These are phyloP conservation scores for Diplodus sargus DNA, from an alignment of 2,797 vertebrate species.

Conservation along the genomic window DNA sequence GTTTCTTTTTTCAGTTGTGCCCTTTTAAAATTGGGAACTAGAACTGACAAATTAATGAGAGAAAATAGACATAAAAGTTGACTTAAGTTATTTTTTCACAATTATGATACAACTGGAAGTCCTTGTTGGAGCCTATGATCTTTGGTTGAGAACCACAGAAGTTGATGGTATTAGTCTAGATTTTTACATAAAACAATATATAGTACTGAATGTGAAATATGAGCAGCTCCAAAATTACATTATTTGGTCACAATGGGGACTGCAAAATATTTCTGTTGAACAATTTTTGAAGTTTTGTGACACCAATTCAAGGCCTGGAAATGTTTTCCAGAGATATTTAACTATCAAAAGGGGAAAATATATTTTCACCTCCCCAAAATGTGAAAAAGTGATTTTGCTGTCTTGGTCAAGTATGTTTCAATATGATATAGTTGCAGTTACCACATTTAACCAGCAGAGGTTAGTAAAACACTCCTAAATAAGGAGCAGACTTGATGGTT, in stretches of 20 bases:
- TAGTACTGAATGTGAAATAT: neutral
- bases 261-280: neutral
- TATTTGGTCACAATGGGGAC: neutral
- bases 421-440: neutral
- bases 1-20: neutral
- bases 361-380: no score
- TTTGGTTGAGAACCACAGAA: slow-evolving; percentile 1
- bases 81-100: neutral
- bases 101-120: neutral
- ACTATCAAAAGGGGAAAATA: neutral
- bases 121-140: neutral
- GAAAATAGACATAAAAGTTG: neutral
- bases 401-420: neutral
- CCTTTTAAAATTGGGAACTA: neutral
- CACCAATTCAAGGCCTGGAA: neutral
- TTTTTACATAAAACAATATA: neutral
- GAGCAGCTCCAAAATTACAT: neutral
- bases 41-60: neutral
- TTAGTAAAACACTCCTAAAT: neutral
- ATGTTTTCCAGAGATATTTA: neutral
- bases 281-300: neutral
- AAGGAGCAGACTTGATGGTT: neutral
- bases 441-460: slow-evolving; percentile 27
- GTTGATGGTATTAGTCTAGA: neutral
- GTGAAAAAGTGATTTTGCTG: neutral